Conservation (phyloP, 2,113 vertebrate species). For the Rhagologus leucostigma region DNA sequence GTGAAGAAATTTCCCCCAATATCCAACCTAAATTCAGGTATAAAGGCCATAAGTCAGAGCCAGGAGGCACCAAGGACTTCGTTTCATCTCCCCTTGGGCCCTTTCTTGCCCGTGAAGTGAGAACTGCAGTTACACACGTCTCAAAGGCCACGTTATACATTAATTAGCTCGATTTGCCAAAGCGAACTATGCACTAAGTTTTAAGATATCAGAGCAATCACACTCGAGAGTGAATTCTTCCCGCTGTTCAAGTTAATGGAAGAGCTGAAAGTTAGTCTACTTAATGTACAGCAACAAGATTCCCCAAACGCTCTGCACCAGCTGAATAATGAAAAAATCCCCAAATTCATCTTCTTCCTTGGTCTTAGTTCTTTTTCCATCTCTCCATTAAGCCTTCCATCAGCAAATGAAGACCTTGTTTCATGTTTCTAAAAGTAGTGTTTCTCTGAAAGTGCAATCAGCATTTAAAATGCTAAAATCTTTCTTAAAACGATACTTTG, state of each 20-base stretch:
- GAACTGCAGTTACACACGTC: not conserved
- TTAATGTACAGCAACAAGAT: not conserved
- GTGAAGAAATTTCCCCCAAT: not conserved
- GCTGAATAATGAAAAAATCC: not conserved
- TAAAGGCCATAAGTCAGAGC: not conserved
- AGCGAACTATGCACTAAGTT: not conserved
- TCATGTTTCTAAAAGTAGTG: constrained; percentile 6
- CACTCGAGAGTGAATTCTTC: constrained; percentile 7
- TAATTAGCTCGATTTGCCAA: not conserved
- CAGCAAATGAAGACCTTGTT: constrained; percentile 34
- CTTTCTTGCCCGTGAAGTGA: not conserved
- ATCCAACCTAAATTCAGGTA: not conserved
- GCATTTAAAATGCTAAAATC: not conserved
- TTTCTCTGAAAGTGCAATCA: constrained; percentile 35
- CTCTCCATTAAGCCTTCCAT: not conserved
- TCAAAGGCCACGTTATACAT: not conserved
- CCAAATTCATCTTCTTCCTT: not conserved
- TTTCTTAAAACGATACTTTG: not conserved
- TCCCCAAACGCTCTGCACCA: not conserved
- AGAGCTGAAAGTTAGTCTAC: not conserved
- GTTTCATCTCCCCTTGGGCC: not conserved
- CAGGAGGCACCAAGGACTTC: not conserved
- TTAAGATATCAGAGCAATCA: not conserved
- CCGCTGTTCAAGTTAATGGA: not conserved
- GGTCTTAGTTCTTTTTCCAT: not conserved